These are phyloP conservation scores for Diploscapter pachys DNA, from an alignment of 1,140 invertebrate species.

Conservation along the genomic window DNA sequence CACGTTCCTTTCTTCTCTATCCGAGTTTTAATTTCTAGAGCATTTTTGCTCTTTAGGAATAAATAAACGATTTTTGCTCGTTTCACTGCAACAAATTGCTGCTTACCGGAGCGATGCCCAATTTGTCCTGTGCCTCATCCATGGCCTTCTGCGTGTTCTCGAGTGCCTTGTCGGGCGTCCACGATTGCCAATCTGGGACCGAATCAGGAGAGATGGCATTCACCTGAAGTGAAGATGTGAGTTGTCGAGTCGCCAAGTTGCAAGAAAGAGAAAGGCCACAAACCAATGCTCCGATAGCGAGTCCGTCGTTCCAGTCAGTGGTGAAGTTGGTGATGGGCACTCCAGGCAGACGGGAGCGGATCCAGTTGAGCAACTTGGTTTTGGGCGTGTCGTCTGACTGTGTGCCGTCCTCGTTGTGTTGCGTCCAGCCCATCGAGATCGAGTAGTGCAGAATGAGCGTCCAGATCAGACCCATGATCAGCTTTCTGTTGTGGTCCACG, in stretches of 20 bases:
- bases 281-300: conserved; percentile 78
- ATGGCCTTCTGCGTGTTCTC: conserved; percentile 86
- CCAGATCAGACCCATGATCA: conserved; percentile 91
- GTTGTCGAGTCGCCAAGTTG: background rate
- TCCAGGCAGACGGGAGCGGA: conserved; percentile 71
- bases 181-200: conserved; percentile 84
- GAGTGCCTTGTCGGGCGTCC: conserved; percentile 79
- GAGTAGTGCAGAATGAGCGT: conserved; percentile 91
- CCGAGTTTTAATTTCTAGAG: too few relatives aligned
- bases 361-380: conserved; percentile 78
- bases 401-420: conserved; percentile 12
- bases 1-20: too few relatives aligned
- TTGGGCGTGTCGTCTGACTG: conserved; percentile 48
- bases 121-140: conserved; percentile 83
- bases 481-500: conserved; percentile 83
- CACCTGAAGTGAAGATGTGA: conserved; percentile 11
- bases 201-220: conserved; percentile 82
- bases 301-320: conserved; percentile 86
- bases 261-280: background rate
- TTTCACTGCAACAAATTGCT: too few relatives aligned
- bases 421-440: conserved; percentile 67
- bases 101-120: conserved; percentile 72
- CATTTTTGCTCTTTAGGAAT: too few relatives aligned
- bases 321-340: conserved; percentile 86
- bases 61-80: too few relatives aligned